phyloP scores from a whole-genome alignment of 2,113 vertebrate species.

The Alosa alosa region DNA sequence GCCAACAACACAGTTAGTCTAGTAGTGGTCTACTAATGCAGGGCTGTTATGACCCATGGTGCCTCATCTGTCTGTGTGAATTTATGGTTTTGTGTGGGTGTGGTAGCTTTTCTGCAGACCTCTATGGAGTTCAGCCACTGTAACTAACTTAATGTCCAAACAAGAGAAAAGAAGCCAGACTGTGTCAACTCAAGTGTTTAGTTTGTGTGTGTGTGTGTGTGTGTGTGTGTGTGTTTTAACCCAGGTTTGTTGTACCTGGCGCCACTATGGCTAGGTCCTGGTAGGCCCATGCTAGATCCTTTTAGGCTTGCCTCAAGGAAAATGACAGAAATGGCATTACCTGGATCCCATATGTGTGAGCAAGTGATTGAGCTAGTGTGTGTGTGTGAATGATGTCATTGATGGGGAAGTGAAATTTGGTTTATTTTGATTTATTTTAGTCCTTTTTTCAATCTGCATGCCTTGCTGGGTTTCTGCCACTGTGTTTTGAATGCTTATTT shows the following conservation, averaged over 20 bases:
- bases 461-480: conserved; percentile 33
- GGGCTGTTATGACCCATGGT: not conserved
- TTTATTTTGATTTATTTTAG: not conserved
- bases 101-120: not conserved
- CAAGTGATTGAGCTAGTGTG: not conserved
- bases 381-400: conserved; percentile 1
- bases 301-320: not conserved
- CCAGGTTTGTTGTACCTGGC: not conserved
- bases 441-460: conserved; percentile 27
- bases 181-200: not conserved
- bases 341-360: not conserved
- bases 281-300: not conserved
- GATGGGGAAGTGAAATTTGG: not conserved
- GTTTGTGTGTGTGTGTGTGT: not conserved
- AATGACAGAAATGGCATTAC: not conserved
- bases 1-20: not conserved
- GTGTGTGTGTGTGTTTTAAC: not conserved
- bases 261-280: not conserved
- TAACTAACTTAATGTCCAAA: conserved; percentile 29
- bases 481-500: conserved; percentile 49
- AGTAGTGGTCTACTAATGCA: not conserved
- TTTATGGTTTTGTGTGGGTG: not conserved
- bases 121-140: not conserved
- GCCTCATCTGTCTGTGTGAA: not conserved
- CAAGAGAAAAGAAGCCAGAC: conserved; percentile 3